Evolutionary conservation across 2,797 vertebrate genomes (phyloP), one percentile per base, ranked within the genome.

Genomic region (Xerus rutilus): DNA sequence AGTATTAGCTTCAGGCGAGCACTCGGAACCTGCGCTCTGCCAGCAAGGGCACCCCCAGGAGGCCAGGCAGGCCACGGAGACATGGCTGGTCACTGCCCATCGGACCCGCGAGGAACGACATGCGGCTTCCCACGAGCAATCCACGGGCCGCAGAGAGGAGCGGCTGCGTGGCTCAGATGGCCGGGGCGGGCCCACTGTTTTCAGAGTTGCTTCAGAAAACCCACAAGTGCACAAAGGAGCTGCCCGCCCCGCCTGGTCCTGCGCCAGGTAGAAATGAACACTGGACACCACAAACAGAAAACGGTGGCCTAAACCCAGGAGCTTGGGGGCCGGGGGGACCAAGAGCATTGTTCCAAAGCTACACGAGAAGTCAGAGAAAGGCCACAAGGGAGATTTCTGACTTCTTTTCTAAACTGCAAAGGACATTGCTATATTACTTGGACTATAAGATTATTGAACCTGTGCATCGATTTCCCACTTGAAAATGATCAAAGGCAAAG

Each of bases 401-500:
- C 10, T 92, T 73, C 76, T 87, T 59, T 43, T 9, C 67, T 74
- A 30, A 62, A 74, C 47, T 65, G 73, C 73, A 91, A 95, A 64
- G 39, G 91, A 88, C 28, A 28, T 0, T 54, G 70, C 78, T 45
- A 18, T 62, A 79, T 3, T 21, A 30, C 45, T 72, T 21, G 20
- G 10, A 49, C 52, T 47, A 5, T 17, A 88, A 84, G 69, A 96
- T 4, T 64, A 59, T 30, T 70, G n/a, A 91, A 62, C 45, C 64
- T 79, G 13, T 14, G 21, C 35, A 62, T 21, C 47, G 28, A 39
- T 47, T 90, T 70, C 57, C 76, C 54, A 86, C 28, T 64, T 73
- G 39, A 88, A 86, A 96, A 88, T 20, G 70, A 86, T 32, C 92
- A 92, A 86, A 96, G 74, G 64, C 45, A 90, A 77, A 93, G 79